Base-by-base conservation (phyloP, 2,888 invertebrate genomes). In the Coecobrya sp. region DNA sequence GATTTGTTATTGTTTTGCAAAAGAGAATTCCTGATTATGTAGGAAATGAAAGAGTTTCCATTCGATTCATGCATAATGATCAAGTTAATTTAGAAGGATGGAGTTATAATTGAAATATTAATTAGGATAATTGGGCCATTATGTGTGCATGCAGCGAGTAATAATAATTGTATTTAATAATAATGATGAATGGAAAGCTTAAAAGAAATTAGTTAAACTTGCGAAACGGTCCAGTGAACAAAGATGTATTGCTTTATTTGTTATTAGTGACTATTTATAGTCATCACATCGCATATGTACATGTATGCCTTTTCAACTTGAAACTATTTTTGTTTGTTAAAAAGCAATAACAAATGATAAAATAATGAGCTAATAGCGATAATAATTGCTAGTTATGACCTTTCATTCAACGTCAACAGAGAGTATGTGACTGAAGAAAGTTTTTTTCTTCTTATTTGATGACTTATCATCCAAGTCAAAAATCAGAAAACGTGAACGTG, bases 321-420 rank as follows among this genome's bases (percentile, higher is more conserved):
- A 10, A 49, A 49, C 2, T 22, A 16, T 65, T 65, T 68, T 30
- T 16, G 68, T 30, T 16, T 68, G 30, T 25, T 68, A 1, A 13
- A 76, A 22, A 13, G 45, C 42, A 76, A 76, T 25, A 76, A 76
- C n/a, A 1, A 49, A 45, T 62, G 62, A 45, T 45, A 76, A 76
- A 2, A 19, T 76, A 19, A 73, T 8, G 36, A 42, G 73, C 45
- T 76, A 76, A 76, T 76, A 76, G 73, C 42, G 73, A 42, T 36
- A 7, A 16, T 27, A 45, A 76, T 49, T 1, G 13, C 1, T n/a
- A n/a, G 13, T n/a, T 22, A 70, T 36, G 70, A 70, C 27, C 27
- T 10, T 30, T 13, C 27, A 22, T 5, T 30, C 36, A 19, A 16
- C 13, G 2, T 16, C 42, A n/a, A 10, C 19, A 7, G 4, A 19